A percentile compares a stretch with the other conserved stretches of the same genome.
phyloP scores from a whole-genome alignment of 2,888 invertebrate genomes.

The Aspidapion aeneum region DNA sequence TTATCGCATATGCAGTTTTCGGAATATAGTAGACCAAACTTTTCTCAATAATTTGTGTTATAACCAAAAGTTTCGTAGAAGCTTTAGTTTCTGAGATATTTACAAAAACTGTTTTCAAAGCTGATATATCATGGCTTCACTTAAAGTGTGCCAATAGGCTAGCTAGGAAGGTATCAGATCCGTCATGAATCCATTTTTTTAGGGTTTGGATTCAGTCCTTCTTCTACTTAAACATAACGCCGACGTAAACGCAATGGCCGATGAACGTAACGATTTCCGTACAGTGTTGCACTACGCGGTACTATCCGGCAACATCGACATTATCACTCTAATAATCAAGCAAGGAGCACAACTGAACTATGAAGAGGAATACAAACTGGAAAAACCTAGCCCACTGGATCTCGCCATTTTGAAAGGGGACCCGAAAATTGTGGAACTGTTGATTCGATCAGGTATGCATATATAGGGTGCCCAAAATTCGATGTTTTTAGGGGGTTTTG shows the following conservation, averaged over 20 bases:
- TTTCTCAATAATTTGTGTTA: too few species aligned
- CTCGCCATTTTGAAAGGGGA: constrained; percentile 82
- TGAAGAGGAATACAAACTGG: constrained; percentile 55
- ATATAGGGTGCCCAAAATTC: too few species aligned
- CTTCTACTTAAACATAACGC: constrained; percentile 78
- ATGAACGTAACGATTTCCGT: constrained; percentile 81
- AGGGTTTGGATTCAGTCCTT: constrained; percentile 74
- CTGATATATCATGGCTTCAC: too few species aligned
- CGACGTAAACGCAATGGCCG: constrained; percentile 81
- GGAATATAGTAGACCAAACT: too few species aligned
- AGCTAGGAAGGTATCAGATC: too few species aligned
- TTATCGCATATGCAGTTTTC: too few species aligned
- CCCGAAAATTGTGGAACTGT: constrained; percentile 64
- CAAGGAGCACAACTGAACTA: constrained; percentile 76
- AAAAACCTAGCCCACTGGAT: constrained; percentile 71
- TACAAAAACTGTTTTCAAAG: too few species aligned
- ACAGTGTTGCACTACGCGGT: constrained; percentile 87
- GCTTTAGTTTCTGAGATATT: too few species aligned
- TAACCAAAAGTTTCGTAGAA: too few species aligned
- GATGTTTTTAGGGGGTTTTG: too few species aligned
- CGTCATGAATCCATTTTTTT: constrained; percentile 36
- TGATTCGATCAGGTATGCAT: constrained; percentile 62
- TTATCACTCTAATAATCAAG: constrained; percentile 76
- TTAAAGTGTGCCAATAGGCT: too few species aligned
- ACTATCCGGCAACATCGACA: constrained; percentile 67